Conservation (phyloP, 2,797 vertebrate genomes). For the Gephyroberyx darwinii region DNA sequence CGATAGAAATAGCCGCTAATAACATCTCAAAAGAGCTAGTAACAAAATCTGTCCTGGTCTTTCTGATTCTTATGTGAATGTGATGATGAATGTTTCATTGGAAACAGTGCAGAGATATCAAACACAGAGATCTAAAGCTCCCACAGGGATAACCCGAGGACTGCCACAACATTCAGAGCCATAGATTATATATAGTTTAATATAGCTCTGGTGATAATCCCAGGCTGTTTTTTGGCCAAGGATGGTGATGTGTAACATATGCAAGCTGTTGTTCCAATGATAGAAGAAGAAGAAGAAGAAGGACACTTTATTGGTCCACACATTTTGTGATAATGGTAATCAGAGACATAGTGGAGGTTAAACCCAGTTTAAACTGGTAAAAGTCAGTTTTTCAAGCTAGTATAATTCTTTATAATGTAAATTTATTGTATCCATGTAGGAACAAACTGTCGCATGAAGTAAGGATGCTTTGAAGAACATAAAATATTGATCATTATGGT, state of each 20-base stretch:
- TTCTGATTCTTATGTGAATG: conserved; percentile 47
- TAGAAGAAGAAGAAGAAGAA: no score
- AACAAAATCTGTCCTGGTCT: conserved; percentile 43
- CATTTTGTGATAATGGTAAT: conserved; percentile 15
- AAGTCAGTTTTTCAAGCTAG: neutral
- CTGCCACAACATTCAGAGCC: conserved; percentile 5
- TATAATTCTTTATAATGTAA: neutral
- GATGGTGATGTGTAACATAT: conserved; percentile 23
- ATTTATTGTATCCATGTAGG: neutral
- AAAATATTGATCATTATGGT: neutral
- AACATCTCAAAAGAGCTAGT: conserved; percentile 50
- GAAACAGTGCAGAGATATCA: conserved; percentile 35
- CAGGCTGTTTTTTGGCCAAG: conserved; percentile 9
- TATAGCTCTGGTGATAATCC: conserved; percentile 25
- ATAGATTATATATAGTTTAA: conserved; percentile 32
- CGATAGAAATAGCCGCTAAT: conserved; percentile 70
- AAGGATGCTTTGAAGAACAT: neutral
- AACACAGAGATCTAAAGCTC: conserved; percentile 22
- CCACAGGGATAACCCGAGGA: conserved; percentile 14
- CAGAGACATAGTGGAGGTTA: conserved; percentile 15
- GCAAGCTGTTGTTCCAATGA: conserved; percentile 29
- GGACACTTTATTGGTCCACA: no score
- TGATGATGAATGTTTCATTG: conserved; percentile 63
- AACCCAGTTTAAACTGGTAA: conserved; percentile 11
- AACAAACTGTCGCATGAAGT: conserved; percentile 1